Conservation (phyloP, 2,113 vertebrate species). For the Percopsis transmontana region DNA sequence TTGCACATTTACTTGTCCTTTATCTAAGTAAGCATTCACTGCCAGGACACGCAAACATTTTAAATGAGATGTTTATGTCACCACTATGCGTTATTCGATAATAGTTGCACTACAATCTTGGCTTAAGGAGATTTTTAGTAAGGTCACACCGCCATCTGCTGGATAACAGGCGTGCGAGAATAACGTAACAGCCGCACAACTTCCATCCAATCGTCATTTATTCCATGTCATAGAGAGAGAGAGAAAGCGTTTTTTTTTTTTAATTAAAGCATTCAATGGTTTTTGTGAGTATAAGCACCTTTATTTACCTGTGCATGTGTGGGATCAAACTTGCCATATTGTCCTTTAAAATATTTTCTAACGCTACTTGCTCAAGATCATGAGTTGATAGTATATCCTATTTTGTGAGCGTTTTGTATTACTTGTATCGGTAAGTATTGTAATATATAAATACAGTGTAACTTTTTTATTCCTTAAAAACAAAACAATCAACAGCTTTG, state of each 20-base stretch:
- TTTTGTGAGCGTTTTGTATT: slow-evolving; percentile 40
- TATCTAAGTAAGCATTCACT: slow-evolving; percentile 16
- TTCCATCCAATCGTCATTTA: not conserved
- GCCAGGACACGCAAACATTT: slow-evolving; percentile 3
- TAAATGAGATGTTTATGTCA: not conserved
- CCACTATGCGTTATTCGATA: no score
- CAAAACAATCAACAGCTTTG: slow-evolving; percentile 21
- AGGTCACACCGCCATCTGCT: no score
- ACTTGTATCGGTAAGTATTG: slow-evolving; percentile 50
- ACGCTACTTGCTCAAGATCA: slow-evolving; percentile 28
- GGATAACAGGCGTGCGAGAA: no score
- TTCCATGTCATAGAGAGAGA: not conserved
- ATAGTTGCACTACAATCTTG: no score
- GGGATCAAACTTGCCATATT: slow-evolving; percentile 47
- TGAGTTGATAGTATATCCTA: slow-evolving; percentile 27
- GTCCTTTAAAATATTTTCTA: slow-evolving; percentile 27
- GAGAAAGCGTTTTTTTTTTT: not conserved
- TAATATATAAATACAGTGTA: slow-evolving; percentile 61
- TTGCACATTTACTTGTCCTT: slow-evolving; percentile 36
- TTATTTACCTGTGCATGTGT: slow-evolving; percentile 22
- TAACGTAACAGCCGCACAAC: no score
- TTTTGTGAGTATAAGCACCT: slow-evolving; percentile 48
- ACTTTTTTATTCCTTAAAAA: slow-evolving; percentile 49
- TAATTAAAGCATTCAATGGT: not conserved
- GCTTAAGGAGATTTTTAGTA: no score